These are phyloP conservation scores for Lucilia sericata DNA, from an alignment of 1,140 invertebrate species.

Conservation along the genomic window DNA sequence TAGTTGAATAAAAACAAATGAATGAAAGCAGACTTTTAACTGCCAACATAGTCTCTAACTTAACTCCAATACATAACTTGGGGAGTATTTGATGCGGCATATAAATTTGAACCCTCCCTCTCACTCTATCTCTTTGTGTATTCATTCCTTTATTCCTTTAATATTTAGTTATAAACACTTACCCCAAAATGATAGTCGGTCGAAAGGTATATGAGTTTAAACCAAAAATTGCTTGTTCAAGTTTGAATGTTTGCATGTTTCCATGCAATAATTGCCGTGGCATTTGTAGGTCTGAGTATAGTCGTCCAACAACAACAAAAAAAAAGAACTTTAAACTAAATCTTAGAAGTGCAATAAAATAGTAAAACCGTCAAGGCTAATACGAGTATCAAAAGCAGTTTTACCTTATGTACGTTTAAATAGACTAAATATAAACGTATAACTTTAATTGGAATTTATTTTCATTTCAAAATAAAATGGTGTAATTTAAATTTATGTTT, in stretches of 20 bases:
- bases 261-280: too few relatives aligned
- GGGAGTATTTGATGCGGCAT: neutral
- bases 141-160: neutral
- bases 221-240: too few relatives aligned
- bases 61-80: neutral
- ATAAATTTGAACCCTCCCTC: neutral
- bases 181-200: too few relatives aligned
- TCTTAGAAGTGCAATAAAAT: conserved; percentile 1
- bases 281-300: too few relatives aligned
- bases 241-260: too few relatives aligned
- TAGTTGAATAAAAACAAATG: neutral
- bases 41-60: neutral
- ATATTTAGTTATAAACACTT: neutral
- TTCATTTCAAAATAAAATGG: neutral
- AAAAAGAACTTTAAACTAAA: neutral
- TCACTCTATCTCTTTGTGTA: neutral
- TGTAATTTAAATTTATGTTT: neutral
- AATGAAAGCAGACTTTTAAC: neutral
- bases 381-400: neutral
- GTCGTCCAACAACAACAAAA: neutral
- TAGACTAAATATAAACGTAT: neutral
- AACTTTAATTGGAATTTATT: conserved; percentile 2
- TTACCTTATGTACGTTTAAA: neutral
- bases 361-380: neutral
- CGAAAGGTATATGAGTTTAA: too few relatives aligned